phyloP scores from a whole-genome alignment of 2,888 invertebrate genomes.

The Phyto melanocephala region DNA sequence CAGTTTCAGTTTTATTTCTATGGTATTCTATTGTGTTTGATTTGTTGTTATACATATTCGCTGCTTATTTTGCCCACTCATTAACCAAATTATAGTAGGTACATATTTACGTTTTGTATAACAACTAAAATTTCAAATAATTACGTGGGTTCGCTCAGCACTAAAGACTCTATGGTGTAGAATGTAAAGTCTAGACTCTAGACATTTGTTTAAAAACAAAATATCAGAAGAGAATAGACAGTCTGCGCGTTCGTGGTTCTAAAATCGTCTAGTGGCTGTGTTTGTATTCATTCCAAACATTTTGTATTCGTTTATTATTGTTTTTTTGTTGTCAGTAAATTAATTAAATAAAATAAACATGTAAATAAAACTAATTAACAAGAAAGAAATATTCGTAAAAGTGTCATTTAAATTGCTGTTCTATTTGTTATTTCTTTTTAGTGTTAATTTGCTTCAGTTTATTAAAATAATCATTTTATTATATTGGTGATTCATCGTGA shows the following conservation, averaged over 20 bases:
- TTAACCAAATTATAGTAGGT: not conserved
- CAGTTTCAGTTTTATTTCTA: constrained; percentile 8
- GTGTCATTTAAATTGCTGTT: not conserved
- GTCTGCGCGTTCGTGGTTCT: constrained; percentile 59
- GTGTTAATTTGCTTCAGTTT: not conserved
- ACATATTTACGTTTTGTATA: not conserved
- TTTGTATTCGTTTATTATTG: not conserved
- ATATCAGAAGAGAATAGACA: constrained; percentile 55
- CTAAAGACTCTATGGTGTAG: not conserved
- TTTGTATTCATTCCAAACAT: constrained; percentile 23
- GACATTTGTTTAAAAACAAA: constrained; percentile 43
- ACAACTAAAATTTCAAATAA: not conserved
- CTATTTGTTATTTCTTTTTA: constrained; percentile 43
- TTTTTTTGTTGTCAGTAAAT: constrained; percentile 16
- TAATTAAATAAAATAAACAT: not conserved
- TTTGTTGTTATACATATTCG: not conserved
- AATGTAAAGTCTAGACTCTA: not conserved
- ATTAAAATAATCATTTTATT: constrained; percentile 5
- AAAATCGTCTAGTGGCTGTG: constrained; percentile 33
- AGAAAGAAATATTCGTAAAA: not conserved
- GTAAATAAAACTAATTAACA: not conserved
- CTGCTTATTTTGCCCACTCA: constrained; percentile 46
- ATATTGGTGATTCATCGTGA: constrained; percentile 19
- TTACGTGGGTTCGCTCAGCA: not conserved
- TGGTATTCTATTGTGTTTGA: not conserved